Base-by-base conservation (phyloP, 2,113 vertebrate species). In the Diphyllodes magnificus region DNA sequence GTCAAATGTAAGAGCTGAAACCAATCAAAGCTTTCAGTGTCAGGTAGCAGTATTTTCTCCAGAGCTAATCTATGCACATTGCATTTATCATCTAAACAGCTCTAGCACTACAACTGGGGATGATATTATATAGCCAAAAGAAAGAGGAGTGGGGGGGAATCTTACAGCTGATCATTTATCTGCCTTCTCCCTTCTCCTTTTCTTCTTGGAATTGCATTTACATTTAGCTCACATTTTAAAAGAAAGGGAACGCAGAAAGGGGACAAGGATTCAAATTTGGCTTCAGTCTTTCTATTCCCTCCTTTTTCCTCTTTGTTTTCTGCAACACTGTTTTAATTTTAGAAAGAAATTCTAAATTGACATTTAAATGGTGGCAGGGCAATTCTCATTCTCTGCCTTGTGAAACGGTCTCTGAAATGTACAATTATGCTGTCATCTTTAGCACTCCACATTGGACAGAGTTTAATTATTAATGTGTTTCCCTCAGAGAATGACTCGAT, bases 381-480 rank as follows among this genome's bases (percentile, higher is more conserved):
- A 97, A 98, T 98, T 98, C 97, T 98, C 96, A 95, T 95, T 98
- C 97, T 97, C 95, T 97, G 96, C 96, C 92, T 97, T 97, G 91
- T 66, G 94, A 98, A 98, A 97, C 13, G 93, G 97, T 96, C 97
- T 98, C 97, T 96, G 97, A 98, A 98, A 98, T 98, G 97, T 98
- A 98, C 98, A 98, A 98, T 98, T 98, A 98, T 98, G 97, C 97
- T 98, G 98, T 98, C 98, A 98, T 98, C 98, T 97, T 98, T 98
- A 98, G 98, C 98, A 98, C 98, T 98, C 96, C 97, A 97, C 98
- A 97, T 98, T 98, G 98, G 98, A 98, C 98, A 98, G 97, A 98
- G 97, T 98, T 99, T 98, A 99, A 99, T 99, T 99, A 99, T 99
- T 99, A 98, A 99, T 99, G 97, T 99, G 98, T 99, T 99, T 99